Evolutionary conservation across 2,797 vertebrate genomes (phyloP).

Genomic region (Enteromius trimaculatus): DNA sequence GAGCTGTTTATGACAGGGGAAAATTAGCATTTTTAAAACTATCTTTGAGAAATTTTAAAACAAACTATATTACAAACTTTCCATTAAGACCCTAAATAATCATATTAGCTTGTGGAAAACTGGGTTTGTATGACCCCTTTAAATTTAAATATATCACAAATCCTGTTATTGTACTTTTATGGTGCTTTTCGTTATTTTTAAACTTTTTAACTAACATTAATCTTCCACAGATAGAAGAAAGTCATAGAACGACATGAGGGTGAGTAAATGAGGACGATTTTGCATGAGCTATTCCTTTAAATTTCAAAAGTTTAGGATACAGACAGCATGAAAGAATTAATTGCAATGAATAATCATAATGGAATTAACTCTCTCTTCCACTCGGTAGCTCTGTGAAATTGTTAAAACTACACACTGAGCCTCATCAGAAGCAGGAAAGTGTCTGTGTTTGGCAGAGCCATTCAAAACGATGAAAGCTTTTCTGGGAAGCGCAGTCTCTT

Average conservation of each 20-base stretch:
- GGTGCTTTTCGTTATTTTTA: background rate
- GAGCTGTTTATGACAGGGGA: no score
- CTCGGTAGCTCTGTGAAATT: slow-evolving; percentile 10
- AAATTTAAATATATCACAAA: background rate
- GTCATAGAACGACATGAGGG: background rate
- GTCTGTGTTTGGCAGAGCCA: slow-evolving; percentile 1
- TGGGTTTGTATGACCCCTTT: no score
- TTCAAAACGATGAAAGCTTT: slow-evolving; percentile 36
- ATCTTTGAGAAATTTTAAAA: no score
- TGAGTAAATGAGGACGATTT: background rate
- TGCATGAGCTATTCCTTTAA: background rate
- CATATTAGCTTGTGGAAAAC: no score
- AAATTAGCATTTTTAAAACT: no score
- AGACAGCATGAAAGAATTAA: background rate
- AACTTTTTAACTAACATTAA: background rate
- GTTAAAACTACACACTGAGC: background rate
- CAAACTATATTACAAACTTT: no score
- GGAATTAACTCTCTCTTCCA: slow-evolving; percentile 1
- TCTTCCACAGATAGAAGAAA: background rate
- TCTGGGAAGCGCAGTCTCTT: slow-evolving; percentile 34
- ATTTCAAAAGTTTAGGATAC: background rate
- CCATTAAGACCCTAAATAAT: no score
- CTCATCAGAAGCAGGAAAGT: slow-evolving; percentile 8
- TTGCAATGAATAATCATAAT: slow-evolving; percentile 13
- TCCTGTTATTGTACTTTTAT: background rate